Evolutionary conservation across 2,888 invertebrate species (phyloP).

Genomic region (Drosophila glabriapex): DNA sequence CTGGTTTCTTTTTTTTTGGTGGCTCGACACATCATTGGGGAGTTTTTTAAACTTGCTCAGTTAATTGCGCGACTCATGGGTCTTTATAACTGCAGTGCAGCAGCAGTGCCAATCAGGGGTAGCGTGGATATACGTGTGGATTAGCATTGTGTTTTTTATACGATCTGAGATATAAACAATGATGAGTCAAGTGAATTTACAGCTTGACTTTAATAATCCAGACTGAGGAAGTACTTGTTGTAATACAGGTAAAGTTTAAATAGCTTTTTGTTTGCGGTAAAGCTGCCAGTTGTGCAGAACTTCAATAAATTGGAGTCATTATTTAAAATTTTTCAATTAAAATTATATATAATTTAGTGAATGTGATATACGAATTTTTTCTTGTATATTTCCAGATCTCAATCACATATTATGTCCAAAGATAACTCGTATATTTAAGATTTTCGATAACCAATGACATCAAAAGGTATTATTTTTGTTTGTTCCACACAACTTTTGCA

Average conservation of each 20-base stretch:
- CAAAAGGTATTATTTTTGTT: not conserved
- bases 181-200: slow-evolving; percentile 34
- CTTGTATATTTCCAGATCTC: not conserved
- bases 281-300: not conserved
- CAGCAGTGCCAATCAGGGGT: slow-evolving; percentile 52
- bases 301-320: not conserved
- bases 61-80: slow-evolving; percentile 69
- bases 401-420: not conserved
- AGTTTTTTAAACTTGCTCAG: slow-evolving; percentile 65
- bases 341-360: not conserved
- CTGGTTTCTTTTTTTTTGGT: slow-evolving; percentile 38
- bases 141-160: slow-evolving; percentile 42
- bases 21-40: slow-evolving; percentile 57
- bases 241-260: not conserved
- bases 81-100: slow-evolving; percentile 42
- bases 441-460: not conserved
- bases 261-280: not conserved
- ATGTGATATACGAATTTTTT: not conserved
- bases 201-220: slow-evolving; percentile 10
- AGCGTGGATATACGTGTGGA: slow-evolving; percentile 43
- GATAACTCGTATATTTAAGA: not conserved
- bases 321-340: not conserved
- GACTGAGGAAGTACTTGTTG: not conserved
- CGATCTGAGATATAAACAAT: slow-evolving; percentile 30
- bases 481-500: not conserved